Percentiles rank a stretch among this genome's conserved stretches.
Conservation (phyloP, 2,888 invertebrate genomes). For the Papilio gigon region DNA sequence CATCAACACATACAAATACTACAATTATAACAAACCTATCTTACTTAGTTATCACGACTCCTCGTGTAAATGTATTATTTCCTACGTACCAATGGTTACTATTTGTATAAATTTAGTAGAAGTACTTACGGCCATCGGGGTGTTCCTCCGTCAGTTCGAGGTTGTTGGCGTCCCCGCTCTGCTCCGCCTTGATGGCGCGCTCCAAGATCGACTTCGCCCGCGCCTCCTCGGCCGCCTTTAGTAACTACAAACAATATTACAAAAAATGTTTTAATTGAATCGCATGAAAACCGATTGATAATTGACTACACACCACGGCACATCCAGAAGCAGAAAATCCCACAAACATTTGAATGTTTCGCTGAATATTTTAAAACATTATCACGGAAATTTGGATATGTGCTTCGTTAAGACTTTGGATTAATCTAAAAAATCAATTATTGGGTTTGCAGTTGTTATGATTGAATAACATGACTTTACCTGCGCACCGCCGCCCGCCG, state of each 20-base stretch:
- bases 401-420: too few relatives aligned
- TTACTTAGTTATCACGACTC: not conserved
- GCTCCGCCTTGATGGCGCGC: constrained; percentile 91
- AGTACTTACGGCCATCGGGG: constrained; percentile 91
- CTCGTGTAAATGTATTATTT: too few relatives aligned
- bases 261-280: not conserved
- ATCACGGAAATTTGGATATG: too few relatives aligned
- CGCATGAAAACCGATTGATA: too few relatives aligned
- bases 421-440: too few relatives aligned
- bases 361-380: too few relatives aligned
- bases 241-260: constrained; percentile 67
- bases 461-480: constrained; percentile 25
- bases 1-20: constrained; percentile 22
- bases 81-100: not conserved
- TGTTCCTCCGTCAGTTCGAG: constrained; percentile 89
- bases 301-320: too few relatives aligned
- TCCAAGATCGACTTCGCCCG: constrained; percentile 92
- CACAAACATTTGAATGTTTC: too few relatives aligned
- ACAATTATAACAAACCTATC: not conserved
- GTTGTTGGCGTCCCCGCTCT: constrained; percentile 83
- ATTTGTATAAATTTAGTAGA: not conserved
- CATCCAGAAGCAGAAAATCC: too few relatives aligned
- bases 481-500: constrained; percentile 81
- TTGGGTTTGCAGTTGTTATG: too few relatives aligned
- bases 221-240: constrained; percentile 88